Evolutionary conservation across 1,140 invertebrate species (phyloP), one percentile per base, ranked within the genome.

Genomic region (Drosophila triauraria): DNA sequence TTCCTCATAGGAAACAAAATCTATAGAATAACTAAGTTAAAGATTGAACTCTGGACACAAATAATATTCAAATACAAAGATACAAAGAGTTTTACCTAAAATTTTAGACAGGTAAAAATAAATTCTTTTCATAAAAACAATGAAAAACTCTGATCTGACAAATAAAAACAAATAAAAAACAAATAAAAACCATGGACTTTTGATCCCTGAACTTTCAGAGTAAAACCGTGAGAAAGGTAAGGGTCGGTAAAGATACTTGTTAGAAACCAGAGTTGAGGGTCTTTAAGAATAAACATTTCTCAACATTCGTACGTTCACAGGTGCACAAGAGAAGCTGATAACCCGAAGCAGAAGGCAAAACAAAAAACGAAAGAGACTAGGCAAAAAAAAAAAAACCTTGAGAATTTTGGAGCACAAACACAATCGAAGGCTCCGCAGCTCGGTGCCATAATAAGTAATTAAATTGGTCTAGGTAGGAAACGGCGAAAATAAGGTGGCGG

Each of bases 331-430:
- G 12, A 27, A 38, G 43, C 23, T 64, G 54, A 68, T 60, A 68
- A 80, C 40, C 30, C 58, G 42, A 78, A 65, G 10, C 32, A 51
- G 75, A 90, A 76, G 78, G 44, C 78, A 78, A 85, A 85, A 76
- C 75, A 85, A 79, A 60, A 84, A 85, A 69, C 62, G 30, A 69
- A 75, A 63, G 25, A 62, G 17, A 44, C 64, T 60, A 38, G 15
- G 51, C 51, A 17, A 53, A 77, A 9, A 35, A 5, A n/a, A n/a
- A 51, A 53, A 38, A 75, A 78, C 81, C 85, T 84, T 84, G 74
- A 69, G 62, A 54, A 56, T 70, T 62, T 32, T 53, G 25, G 40
- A 50, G 48, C 51, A 64, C 70, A 57, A 64, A 63, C 50, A 43
- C 17, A 60, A 46, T 67, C 44, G 46, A 71, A 43, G 27, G n/a